Percentiles rank a stretch among this genome's conserved stretches.
These are phyloP conservation scores for Pseudocheirus occidentalis DNA, from an alignment of 2,797 vertebrate genomes.

Conservation along the genomic window DNA sequence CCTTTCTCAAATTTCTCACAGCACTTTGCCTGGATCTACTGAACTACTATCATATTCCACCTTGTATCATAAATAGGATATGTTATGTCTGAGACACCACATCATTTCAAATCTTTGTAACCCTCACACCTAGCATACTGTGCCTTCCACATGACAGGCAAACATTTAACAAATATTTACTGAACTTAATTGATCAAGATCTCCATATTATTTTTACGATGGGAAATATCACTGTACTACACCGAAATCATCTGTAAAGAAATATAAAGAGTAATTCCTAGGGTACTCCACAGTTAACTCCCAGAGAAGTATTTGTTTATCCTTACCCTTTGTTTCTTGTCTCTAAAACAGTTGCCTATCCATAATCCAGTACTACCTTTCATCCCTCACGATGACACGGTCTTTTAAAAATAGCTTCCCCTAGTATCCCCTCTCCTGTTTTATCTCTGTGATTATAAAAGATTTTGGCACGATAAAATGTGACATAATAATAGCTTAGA, in stretches of 20 bases:
- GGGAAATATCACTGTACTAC: background rate
- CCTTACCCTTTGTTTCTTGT: background rate
- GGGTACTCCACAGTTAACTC: background rate
- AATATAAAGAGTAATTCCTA: background rate
- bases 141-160: background rate
- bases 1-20: background rate
- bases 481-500: background rate
- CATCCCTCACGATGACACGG: background rate
- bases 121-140: background rate
- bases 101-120: background rate
- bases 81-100: background rate
- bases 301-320: background rate
- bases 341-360: background rate
- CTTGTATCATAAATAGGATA: background rate
- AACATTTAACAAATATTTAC: background rate
- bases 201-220: background rate
- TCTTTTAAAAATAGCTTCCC: background rate
- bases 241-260: background rate
- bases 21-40: background rate
- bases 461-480: constrained; percentile 8
- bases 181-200: background rate
- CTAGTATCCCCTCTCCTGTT: background rate
- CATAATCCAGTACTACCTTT: background rate
- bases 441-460: background rate
- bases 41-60: background rate